These are phyloP conservation scores for Phymorhynchus buccinoides DNA, from an alignment of 1,140 invertebrate species.

Conservation along the genomic window DNA sequence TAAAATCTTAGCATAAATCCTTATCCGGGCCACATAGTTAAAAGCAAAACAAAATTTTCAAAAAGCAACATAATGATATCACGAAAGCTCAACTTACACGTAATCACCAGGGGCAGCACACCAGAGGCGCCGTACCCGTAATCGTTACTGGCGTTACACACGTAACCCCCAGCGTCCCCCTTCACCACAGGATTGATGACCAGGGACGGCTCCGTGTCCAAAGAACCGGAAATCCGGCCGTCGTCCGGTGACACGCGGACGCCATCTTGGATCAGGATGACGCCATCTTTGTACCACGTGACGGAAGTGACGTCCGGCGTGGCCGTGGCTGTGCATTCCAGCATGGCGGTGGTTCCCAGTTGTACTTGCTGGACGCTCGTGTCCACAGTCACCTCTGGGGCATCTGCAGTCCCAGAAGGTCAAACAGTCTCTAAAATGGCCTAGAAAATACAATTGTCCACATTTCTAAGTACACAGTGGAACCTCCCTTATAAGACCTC, in stretches of 20 bases:
- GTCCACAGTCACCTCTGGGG: neutral
- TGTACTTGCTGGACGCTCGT: neutral
- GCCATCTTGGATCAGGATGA: neutral
- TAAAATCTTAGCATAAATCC: no score
- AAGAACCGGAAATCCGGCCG: neutral
- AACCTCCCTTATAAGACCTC: no score
- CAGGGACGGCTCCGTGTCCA: neutral
- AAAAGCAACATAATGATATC: no score
- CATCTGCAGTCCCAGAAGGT: no score
- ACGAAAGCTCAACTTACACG: neutral
- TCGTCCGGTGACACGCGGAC: neutral
- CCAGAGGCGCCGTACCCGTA: neutral
- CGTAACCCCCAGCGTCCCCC: neutral
- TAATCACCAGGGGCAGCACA: neutral
- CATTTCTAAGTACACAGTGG: no score
- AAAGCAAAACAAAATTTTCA: no score
- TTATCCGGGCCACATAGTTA: no score
- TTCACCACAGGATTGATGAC: neutral
- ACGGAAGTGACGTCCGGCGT: neutral
- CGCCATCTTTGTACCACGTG: constrained; percentile 23
- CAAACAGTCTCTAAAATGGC: no score
- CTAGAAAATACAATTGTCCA: no score
- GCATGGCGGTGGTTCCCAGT: neutral
- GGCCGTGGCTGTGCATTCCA: neutral
- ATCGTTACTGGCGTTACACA: neutral